Evolutionary conservation across 1,140 invertebrate genomes (phyloP).

Genomic region (Cydia pomonella): DNA sequence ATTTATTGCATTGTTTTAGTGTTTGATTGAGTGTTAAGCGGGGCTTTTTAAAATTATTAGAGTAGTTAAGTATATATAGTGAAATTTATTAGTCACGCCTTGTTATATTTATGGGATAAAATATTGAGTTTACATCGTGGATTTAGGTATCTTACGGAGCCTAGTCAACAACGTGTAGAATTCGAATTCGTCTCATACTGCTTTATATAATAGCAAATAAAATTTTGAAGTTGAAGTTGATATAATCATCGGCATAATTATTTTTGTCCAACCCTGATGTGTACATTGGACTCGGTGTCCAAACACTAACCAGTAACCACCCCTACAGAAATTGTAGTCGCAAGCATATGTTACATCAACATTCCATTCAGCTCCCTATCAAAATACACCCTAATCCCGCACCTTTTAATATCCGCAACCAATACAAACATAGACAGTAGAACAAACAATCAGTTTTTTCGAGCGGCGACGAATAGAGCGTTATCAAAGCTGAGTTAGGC

Average conservation of each 20-base stretch:
- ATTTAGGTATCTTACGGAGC: no score
- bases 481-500: conserved; percentile 60
- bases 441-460: conserved; percentile 59
- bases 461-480: conserved; percentile 55
- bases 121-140: not conserved
- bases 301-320: not conserved
- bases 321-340: not conserved
- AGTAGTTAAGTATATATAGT: conserved; percentile 34
- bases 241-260: no score
- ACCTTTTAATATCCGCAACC: conserved; percentile 48
- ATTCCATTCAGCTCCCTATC: conserved; percentile 22
- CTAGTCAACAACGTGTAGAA: no score
- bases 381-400: conserved; percentile 28
- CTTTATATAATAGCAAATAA: no score
- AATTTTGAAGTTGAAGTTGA: no score
- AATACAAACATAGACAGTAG: conserved; percentile 58
- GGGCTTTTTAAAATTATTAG: conserved; percentile 38
- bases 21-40: conserved; percentile 49
- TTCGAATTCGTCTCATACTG: no score
- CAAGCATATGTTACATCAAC: conserved; percentile 17
- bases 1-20: conserved; percentile 61
- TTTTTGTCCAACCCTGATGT: not conserved
- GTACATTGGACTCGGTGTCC: not conserved
- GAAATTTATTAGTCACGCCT: conserved; percentile 29
- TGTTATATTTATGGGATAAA: not conserved